Conservation (phyloP, 2,113 vertebrate genomes). For the Gopherus flavomarginatus region DNA sequence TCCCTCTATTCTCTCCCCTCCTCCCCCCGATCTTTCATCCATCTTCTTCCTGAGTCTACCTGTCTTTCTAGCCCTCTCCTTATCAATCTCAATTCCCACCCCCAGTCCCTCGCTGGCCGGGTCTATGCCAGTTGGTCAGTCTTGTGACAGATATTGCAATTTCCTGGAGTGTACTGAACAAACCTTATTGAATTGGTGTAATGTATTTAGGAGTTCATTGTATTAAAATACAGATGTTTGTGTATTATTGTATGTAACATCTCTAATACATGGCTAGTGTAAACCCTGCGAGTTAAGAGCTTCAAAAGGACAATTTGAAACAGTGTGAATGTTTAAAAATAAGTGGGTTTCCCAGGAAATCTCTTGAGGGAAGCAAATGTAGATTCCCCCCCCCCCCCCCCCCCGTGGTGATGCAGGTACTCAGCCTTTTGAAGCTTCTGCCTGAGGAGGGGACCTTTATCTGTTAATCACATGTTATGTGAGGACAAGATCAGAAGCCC, state of each 20-base stretch:
- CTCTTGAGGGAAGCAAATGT: not conserved
- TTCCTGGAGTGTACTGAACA: too few species aligned
- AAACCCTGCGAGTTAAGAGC: not conserved
- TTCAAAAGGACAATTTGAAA: not conserved
- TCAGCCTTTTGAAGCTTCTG: not conserved
- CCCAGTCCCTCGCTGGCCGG: accelerated
- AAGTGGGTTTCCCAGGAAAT: not conserved
- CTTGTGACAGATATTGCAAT: too few species aligned
- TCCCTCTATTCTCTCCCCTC: not conserved
- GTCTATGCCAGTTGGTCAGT: not conserved
- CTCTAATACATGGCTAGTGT: not conserved
- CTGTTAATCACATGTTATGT: not conserved
- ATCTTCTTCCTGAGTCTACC: not conserved
- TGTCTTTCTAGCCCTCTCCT: not conserved
- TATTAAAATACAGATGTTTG: too few species aligned
- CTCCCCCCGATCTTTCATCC: accelerated
- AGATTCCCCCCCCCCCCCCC: not conserved
- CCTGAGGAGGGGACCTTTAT: not conserved
- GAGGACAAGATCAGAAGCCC: not conserved
- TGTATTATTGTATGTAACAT: not conserved
- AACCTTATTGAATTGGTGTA: too few species aligned
- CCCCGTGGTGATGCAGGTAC: not conserved
- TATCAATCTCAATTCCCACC: not conserved
- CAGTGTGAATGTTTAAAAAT: not conserved
- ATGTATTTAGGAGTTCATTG: too few species aligned